A percentile compares a stretch with the other conserved stretches of the same genome.
Evolutionary conservation across 2,113 vertebrate species (phyloP).

Genomic region (Cavia aperea): DNA sequence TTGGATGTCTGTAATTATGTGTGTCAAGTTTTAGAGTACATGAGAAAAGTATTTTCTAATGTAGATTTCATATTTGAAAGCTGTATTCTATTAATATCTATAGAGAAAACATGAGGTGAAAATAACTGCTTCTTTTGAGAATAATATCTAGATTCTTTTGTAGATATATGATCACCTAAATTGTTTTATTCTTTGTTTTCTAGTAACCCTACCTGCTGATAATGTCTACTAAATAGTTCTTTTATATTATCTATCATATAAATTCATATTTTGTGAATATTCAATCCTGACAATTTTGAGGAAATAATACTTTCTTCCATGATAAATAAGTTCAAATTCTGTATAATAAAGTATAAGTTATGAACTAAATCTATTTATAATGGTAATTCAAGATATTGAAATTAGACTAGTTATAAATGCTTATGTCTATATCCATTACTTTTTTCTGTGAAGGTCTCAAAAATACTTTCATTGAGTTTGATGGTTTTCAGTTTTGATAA

Average conservation of each 20-base stretch:
- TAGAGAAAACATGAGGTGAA: neutral
- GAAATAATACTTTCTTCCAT: neutral
- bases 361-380: constrained; percentile 7
- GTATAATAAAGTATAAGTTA: neutral
- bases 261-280: neutral
- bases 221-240: neutral
- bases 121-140: neutral
- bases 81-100: neutral
- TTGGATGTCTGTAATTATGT: neutral
- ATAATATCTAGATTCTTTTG: neutral
- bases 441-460: neutral
- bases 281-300: constrained; percentile 8
- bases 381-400: neutral
- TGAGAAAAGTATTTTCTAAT: neutral
- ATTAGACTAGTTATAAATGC: neutral
- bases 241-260: neutral
- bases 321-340: constrained; percentile 31
- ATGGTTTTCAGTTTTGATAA: neutral
- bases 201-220: neutral
- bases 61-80: neutral
- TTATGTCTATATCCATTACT: neutral
- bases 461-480: constrained; percentile 8
- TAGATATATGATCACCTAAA: neutral
- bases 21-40: neutral
- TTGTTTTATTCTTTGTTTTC: constrained; percentile 4